Percentiles rank a stretch among this genome's conserved stretches.
Evolutionary conservation across 1,140 invertebrate species (phyloP).

Genomic region (Gonioctena quinquepunctata): DNA sequence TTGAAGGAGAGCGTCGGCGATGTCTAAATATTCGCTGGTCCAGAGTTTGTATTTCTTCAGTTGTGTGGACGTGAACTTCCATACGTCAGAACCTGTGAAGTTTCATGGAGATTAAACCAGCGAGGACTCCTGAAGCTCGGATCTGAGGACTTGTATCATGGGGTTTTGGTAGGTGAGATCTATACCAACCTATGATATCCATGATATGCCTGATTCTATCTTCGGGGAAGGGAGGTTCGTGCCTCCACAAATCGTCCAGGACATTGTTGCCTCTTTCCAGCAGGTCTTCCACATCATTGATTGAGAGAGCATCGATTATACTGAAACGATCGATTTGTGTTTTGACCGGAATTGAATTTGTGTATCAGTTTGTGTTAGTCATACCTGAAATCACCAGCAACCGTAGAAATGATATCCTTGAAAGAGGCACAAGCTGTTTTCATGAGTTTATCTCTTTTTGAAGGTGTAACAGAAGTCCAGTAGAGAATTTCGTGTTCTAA

Average conservation of each 20-base stretch:
- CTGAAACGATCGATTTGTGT: slow-evolving; percentile 30
- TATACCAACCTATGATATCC: slow-evolving; percentile 76
- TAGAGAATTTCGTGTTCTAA: slow-evolving; percentile 47
- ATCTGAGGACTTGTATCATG: too few relatives aligned
- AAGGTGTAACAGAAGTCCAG: slow-evolving; percentile 38
- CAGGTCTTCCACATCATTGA: slow-evolving; percentile 62
- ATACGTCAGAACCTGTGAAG: slow-evolving; percentile 58
- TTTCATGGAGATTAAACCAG: too few relatives aligned
- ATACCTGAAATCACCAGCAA: slow-evolving; percentile 47
- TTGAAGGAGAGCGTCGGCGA: slow-evolving; percentile 59
- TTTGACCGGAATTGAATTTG: too few relatives aligned
- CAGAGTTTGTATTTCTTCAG: slow-evolving; percentile 41
- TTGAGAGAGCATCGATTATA: slow-evolving; percentile 46
- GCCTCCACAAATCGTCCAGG: slow-evolving; percentile 89
- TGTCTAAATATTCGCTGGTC: slow-evolving; percentile 51
- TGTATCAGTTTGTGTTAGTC: too few relatives aligned
- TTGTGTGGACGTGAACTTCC: slow-evolving; percentile 54
- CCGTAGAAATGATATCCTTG: slow-evolving; percentile 35
- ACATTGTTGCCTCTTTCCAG: slow-evolving; percentile 58
- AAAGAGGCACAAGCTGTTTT: slow-evolving; percentile 28
- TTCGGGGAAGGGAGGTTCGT: slow-evolving; percentile 78
- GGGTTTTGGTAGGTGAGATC: too few relatives aligned
- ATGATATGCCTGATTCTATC: slow-evolving; percentile 84
- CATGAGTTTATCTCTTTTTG: slow-evolving; percentile 33
- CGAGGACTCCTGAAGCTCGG: too few relatives aligned